A percentile compares a stretch with the other conserved stretches of the same genome.
Evolutionary conservation across 2,888 invertebrate species (phyloP).

Genomic region (Hyppa rectilinea): DNA sequence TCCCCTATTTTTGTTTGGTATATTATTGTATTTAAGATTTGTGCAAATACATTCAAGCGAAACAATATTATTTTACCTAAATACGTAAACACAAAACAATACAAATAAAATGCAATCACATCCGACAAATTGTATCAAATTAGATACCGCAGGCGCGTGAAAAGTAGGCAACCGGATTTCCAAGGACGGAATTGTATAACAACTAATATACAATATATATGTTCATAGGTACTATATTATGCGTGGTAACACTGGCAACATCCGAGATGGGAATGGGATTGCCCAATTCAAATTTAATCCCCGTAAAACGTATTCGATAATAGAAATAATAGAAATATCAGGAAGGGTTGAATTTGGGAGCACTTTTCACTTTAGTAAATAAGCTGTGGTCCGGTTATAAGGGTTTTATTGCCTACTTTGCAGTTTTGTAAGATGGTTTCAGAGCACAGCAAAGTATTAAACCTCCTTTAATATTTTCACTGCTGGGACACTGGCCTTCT

Average conservation of each 20-base stretch:
- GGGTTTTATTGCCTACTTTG: constrained; percentile 14
- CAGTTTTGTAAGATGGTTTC: neutral
- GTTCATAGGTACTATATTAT: neutral
- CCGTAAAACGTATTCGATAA: constrained; percentile 38
- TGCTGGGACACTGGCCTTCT: neutral
- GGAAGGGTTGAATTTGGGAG: constrained; percentile 20
- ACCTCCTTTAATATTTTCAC: neutral
- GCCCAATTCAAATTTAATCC: constrained; percentile 44
- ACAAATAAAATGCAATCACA: constrained; percentile 28
- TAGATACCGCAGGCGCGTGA: constrained; percentile 10
- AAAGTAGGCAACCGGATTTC: constrained; percentile 29
- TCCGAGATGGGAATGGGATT: constrained; percentile 11
- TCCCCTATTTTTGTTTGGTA: no score
- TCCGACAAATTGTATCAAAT: constrained; percentile 13
- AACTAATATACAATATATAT: neutral
- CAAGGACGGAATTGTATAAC: constrained; percentile 6
- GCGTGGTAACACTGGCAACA: constrained; percentile 1
- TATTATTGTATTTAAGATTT: no score
- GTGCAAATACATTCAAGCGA: no score
- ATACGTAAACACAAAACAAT: constrained; percentile 20
- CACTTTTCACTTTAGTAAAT: constrained; percentile 17
- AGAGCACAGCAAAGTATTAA: neutral
- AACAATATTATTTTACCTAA: no score
- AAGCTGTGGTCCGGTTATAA: neutral
- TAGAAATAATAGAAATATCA: constrained; percentile 1